Evolutionary conservation across 2,888 invertebrate genomes (phyloP).

Genomic region (Camptogramma bilineatum): DNA sequence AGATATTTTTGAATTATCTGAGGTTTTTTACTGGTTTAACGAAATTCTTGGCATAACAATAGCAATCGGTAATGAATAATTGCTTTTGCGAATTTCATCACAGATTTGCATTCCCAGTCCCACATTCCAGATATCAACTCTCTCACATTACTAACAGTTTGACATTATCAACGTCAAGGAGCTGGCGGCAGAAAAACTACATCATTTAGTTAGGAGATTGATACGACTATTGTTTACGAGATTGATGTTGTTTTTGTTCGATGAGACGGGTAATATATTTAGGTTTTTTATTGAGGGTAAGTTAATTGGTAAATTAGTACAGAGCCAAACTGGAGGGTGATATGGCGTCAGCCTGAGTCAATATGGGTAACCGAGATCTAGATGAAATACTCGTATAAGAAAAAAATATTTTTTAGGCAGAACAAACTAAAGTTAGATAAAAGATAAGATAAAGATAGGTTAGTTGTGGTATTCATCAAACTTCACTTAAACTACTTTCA

Average conservation of each 20-base stretch:
- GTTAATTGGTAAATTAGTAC: not conserved
- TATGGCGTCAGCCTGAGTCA: too few relatives aligned
- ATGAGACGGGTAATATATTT: not conserved
- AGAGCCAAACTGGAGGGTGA: too few relatives aligned
- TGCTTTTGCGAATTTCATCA: slow-evolving; percentile 24
- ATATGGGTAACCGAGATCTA: too few relatives aligned
- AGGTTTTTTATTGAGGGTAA: not conserved
- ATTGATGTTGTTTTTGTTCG: not conserved
- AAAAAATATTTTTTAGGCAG: too few relatives aligned
- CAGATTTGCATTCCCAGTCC: slow-evolving; percentile 36
- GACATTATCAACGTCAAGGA: slow-evolving; percentile 17
- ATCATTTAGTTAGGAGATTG: slow-evolving; percentile 14
- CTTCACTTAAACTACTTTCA: too few relatives aligned
- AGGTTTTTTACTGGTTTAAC: too few relatives aligned
- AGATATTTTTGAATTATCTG: too few relatives aligned
- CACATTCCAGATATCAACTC: slow-evolving; percentile 41
- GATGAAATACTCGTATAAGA: too few relatives aligned
- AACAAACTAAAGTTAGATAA: too few relatives aligned
- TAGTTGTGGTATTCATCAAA: too few relatives aligned
- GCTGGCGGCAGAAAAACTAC: slow-evolving; percentile 12
- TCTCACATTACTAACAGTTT: slow-evolving; percentile 27
- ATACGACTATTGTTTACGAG: slow-evolving; percentile 7
- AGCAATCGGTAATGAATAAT: slow-evolving; percentile 12
- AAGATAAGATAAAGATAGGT: too few relatives aligned
- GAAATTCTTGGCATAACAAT: slow-evolving; percentile 7